Percentiles rank a stretch among this genome's conserved stretches.
Conservation (phyloP, 2,113 vertebrate species). For the Bubo blakistoni region DNA sequence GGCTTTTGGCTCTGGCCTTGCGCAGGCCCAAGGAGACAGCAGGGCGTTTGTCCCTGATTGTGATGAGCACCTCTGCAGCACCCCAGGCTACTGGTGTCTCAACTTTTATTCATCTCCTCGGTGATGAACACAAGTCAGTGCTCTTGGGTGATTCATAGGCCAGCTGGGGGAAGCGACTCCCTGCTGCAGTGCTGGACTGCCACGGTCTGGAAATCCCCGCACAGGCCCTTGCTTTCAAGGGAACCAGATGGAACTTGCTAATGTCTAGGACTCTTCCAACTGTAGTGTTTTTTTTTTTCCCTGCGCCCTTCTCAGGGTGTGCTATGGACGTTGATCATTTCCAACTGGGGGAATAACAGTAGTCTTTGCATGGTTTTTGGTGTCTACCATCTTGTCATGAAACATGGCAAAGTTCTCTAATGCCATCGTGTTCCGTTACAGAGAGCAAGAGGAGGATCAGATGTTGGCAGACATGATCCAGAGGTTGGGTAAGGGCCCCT, state of each 20-base stretch:
- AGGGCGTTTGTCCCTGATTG: background rate
- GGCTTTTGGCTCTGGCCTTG: background rate
- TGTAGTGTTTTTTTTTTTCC: background rate
- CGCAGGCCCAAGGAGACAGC: background rate
- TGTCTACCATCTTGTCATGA: background rate
- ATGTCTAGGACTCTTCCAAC: background rate
- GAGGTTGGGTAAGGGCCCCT: constrained; percentile 76
- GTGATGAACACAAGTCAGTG: background rate
- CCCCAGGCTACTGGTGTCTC: background rate
- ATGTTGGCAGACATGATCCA: constrained; percentile 88
- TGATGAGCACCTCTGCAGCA: background rate
- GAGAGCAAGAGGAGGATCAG: constrained; percentile 92
- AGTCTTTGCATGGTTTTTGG: background rate
- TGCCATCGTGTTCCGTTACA: constrained; percentile 43
- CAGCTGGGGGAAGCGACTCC: background rate
- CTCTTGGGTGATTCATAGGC: background rate
- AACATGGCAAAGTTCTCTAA: background rate
- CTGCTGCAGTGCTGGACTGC: background rate
- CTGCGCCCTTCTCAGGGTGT: background rate
- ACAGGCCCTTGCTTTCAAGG: background rate
- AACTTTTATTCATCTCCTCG: background rate
- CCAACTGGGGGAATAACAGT: background rate
- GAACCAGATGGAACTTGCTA: background rate
- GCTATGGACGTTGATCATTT: background rate
- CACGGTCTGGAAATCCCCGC: background rate